Evolutionary conservation across 2,888 invertebrate genomes (phyloP), one percentile per base, ranked within the genome.

Genomic region (Tetranychus truncatus): DNA sequence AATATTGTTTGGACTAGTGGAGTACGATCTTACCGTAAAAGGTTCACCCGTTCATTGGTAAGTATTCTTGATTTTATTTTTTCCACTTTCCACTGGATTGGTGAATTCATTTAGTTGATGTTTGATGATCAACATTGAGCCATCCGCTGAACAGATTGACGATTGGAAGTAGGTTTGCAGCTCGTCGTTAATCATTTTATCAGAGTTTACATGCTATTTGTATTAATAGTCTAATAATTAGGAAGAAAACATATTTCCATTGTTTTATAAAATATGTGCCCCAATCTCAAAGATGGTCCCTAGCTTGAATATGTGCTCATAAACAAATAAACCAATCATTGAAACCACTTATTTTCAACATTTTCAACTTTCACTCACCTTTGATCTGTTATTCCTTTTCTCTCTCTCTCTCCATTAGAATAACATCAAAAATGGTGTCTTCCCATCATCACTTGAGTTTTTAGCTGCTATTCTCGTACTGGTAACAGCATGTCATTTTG

Each of bases 1-100:
- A 89, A 92, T 82, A 88, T 96, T 73, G 92, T 99, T 72, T 95
- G 95, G 92, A 88, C 91, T 80, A 94, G 95, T 44, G 96, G 96
- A 71, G 84, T 94, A 7, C 87, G 96, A 72, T 95, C 96, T 1
- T 96, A 95, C 93, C 95, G 93, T 82, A 94, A 95, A 82, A 87
- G 95, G 66, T 83, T 93, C 46, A 92, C 90, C 3, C 87, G 94
- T 81, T 91, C 95, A 82, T 89, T 91, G 86, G 97, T 97, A 84
- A 86, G 86, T 79, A 15, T 45, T n/a, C 20, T 15, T 34, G 6
- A 71, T 45, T 75, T 18, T 34, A 34, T 34, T 34, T 34, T 34
- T 4, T 34, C 34, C 34, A 34, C 34, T 34, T 78, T 80, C 89
- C 75, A 95, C 95, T 80, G 88, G 82, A 76, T 84, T 89, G 77